Evolutionary conservation across 2,113 vertebrate genomes (phyloP).

Genomic region (Morone chrysops): DNA sequence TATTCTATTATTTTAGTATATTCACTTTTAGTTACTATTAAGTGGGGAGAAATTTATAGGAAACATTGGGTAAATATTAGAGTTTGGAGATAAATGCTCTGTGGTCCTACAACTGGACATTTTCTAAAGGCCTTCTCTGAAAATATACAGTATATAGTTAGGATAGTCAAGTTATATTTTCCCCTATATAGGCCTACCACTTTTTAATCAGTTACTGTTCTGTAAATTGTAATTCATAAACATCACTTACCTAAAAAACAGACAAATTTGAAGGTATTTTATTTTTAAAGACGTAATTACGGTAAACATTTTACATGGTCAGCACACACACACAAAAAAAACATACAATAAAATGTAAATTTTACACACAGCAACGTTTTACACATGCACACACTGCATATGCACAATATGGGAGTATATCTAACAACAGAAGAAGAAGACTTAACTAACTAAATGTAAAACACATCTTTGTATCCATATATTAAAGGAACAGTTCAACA

Average conservation of each 20-base stretch:
- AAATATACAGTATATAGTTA: not conserved
- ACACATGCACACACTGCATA: not conserved
- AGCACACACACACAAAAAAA: not conserved
- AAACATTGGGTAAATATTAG: not conserved
- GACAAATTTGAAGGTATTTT: not conserved
- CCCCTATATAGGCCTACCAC: no score
- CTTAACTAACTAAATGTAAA: not conserved
- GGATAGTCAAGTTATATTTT: not conserved
- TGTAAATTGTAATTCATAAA: not conserved
- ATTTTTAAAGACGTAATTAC: slow-evolving; percentile 9
- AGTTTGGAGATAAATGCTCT: not conserved
- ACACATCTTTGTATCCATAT: not conserved
- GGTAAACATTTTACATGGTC: slow-evolving; percentile 10
- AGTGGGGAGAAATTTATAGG: not conserved
- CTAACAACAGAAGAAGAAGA: not conserved
- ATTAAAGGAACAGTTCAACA: not conserved
- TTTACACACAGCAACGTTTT: not conserved
- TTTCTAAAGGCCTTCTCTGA: not conserved
- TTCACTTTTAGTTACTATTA: not conserved
- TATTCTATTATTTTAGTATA: not conserved
- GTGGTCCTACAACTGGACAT: not conserved
- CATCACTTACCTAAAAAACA: not conserved
- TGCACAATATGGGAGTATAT: not conserved
- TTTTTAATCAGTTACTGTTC: not conserved
- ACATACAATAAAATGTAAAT: slow-evolving; percentile 5